Evolutionary conservation across 2,888 invertebrate genomes (phyloP).

Genomic region (Stictocephala bisonia): DNA sequence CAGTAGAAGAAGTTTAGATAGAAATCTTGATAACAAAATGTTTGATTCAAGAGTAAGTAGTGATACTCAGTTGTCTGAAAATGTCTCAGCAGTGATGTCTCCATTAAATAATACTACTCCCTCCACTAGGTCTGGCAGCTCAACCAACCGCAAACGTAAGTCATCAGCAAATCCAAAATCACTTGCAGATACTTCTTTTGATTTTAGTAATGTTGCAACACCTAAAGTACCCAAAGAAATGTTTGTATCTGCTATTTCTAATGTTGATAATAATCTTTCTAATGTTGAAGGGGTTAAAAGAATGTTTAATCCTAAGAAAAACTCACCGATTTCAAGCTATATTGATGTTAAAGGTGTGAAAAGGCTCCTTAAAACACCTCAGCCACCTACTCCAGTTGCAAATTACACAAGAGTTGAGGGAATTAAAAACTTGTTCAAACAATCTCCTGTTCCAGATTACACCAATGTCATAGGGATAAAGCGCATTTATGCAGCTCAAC

Average conservation of each 20-base stretch:
- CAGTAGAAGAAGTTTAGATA: constrained; percentile 3
- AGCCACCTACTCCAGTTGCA: not conserved
- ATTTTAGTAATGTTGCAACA: constrained; percentile 2
- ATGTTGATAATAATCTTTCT: constrained; percentile 11
- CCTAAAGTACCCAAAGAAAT: constrained; percentile 19
- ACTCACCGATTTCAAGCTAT: constrained; percentile 19
- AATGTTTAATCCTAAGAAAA: constrained; percentile 11
- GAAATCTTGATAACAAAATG: constrained; percentile 6
- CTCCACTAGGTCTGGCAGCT: too few relatives aligned
- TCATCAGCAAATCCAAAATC: constrained; percentile 3
- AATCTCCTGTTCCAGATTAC: constrained; percentile 23
- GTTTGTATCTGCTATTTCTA: constrained; percentile 15
- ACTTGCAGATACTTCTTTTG: constrained; percentile 1
- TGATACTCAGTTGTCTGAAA: too few relatives aligned
- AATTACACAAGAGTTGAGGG: constrained; percentile 1
- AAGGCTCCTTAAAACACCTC: constrained; percentile 22
- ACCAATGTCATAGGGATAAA: constrained; percentile 12
- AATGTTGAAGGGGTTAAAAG: constrained; percentile 34
- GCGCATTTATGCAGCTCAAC: not conserved
- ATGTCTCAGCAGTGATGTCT: too few relatives aligned
- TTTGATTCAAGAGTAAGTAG: constrained; percentile 16
- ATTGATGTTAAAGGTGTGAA: constrained; percentile 39
- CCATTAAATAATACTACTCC: too few relatives aligned
- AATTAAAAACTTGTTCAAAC: constrained; percentile 3
- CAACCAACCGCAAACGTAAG: constrained; percentile 11